A percentile compares a stretch with the other conserved stretches of the same genome.
phyloP scores from a whole-genome alignment of 2,797 vertebrate species.

The Neosilurus mollespiculum region DNA sequence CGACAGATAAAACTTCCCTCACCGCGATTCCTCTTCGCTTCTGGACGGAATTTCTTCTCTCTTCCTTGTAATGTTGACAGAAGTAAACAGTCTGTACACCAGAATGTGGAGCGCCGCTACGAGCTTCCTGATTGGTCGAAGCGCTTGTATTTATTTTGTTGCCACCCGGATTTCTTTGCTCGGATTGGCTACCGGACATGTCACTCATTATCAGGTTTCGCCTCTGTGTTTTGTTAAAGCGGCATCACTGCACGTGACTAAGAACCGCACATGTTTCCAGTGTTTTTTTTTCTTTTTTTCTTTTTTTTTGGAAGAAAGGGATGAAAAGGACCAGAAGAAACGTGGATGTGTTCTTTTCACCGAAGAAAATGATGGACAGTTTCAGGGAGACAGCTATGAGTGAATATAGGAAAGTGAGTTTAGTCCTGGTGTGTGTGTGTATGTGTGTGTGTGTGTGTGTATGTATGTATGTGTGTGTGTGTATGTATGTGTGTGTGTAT shows the following conservation, averaged over 20 bases:
- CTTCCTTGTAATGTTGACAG: conserved; percentile 61
- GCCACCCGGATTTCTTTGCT: conserved; percentile 55
- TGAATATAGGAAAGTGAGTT: neutral
- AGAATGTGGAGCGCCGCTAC: conserved; percentile 31
- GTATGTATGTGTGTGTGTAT: no score
- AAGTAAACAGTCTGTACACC: conserved; percentile 61
- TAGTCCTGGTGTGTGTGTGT: neutral
- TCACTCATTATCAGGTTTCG: conserved; percentile 40
- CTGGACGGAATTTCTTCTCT: neutral
- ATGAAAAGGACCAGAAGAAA: neutral
- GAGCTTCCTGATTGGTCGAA: conserved; percentile 52
- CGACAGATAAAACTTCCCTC: conserved; percentile 35
- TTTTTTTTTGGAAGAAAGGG: conserved; percentile 38
- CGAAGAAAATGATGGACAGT: neutral
- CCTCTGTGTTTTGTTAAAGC: conserved; percentile 46
- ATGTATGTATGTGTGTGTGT: conserved; percentile 2
- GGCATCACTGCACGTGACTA: conserved; percentile 57
- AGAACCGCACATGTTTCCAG: conserved; percentile 55
- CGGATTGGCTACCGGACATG: conserved; percentile 52
- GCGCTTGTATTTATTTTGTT: conserved; percentile 58
- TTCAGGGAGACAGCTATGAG: neutral
- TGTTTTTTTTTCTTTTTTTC: conserved; percentile 46
- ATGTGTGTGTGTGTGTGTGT: neutral
- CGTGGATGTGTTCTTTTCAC: neutral
- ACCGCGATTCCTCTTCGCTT: conserved; percentile 47